These are phyloP conservation scores for Lemur catta DNA, from an alignment of 2,797 vertebrate genomes.

Conservation along the genomic window DNA sequence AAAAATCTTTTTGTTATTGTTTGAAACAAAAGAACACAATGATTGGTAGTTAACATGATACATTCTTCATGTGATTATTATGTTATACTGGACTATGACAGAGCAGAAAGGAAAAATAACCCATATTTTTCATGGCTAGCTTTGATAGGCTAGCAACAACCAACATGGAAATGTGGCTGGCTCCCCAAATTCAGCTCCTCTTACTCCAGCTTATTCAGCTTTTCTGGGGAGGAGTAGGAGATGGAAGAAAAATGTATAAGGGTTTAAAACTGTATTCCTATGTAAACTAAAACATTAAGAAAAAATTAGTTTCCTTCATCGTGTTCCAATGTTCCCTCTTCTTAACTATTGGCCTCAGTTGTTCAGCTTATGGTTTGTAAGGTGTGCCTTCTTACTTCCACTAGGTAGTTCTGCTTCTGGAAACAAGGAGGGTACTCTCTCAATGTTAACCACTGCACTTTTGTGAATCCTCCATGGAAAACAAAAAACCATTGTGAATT, in stretches of 20 bases:
- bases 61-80: neutral
- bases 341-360: neutral
- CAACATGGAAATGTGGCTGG: neutral
- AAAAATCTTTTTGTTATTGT: neutral
- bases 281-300: neutral
- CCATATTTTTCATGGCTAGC: neutral
- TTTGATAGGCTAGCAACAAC: neutral
- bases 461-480: neutral
- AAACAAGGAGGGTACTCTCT: neutral
- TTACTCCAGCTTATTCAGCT: neutral
- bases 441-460: neutral
- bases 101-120: neutral
- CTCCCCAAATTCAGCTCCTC: neutral
- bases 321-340: neutral
- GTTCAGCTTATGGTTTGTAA: neutral
- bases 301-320: neutral
- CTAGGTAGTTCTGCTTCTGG: neutral
- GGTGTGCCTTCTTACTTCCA: neutral
- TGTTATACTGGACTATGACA: neutral
- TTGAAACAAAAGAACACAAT: neutral
- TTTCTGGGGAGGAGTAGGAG: neutral
- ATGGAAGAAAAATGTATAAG: neutral
- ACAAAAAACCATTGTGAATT: neutral
- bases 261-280: neutral
- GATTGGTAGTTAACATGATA: neutral